These are phyloP conservation scores for Neomicropteryx cornuta DNA, from an alignment of 1,140 invertebrate species.

Conservation along the genomic window DNA sequence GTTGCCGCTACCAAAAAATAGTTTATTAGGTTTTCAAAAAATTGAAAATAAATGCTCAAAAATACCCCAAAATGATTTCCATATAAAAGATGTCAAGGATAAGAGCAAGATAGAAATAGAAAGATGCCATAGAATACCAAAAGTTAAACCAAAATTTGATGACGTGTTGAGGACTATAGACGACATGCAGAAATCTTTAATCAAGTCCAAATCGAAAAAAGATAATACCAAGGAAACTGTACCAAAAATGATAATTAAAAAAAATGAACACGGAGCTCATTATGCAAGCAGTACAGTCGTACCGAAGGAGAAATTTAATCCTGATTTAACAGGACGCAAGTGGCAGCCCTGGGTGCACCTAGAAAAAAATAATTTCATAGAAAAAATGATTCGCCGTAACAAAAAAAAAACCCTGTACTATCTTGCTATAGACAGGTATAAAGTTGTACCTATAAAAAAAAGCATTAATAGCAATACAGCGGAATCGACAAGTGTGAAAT, in stretches of 20 bases:
- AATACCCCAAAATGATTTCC: conserved; percentile 23
- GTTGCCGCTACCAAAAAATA: conserved; percentile 31
- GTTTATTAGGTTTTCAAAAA: conserved; percentile 29
- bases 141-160: conserved; percentile 36
- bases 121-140: too few relatives aligned
- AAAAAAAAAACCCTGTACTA: too few relatives aligned
- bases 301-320: conserved; percentile 21
- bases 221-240: conserved; percentile 28
- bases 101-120: too few relatives aligned
- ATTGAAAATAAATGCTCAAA: conserved; percentile 26
- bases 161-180: conserved; percentile 39
- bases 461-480: too few relatives aligned
- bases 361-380: conserved; percentile 33
- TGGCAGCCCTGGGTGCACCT: conserved; percentile 39
- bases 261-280: conserved; percentile 34
- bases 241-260: conserved; percentile 39
- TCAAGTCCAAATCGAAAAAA: conserved; percentile 26
- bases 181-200: conserved; percentile 29
- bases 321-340: conserved; percentile 32
- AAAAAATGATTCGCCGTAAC: conserved; percentile 31
- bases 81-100: too few relatives aligned
- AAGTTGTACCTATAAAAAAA: too few relatives aligned
- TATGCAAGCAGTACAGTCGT: conserved; percentile 25
- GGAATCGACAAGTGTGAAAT: too few relatives aligned
- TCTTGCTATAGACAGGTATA: too few relatives aligned